Evolutionary conservation across 2,113 vertebrate species (phyloP), one percentile per base, ranked within the genome.

Genomic region (Gambusia holbrooki): DNA sequence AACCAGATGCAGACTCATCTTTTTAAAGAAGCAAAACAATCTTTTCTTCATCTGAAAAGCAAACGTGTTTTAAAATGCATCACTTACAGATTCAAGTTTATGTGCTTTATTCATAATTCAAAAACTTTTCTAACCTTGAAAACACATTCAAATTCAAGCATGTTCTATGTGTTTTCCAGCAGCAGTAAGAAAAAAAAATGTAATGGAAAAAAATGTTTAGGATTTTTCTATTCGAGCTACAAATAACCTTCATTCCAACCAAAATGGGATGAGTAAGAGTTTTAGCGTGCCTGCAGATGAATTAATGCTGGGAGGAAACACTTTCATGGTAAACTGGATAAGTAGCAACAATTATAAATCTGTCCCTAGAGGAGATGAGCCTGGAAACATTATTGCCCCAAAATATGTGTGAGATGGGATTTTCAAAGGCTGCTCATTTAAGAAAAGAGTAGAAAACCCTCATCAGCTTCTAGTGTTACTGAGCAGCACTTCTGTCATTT

Each of bases 321-420:
- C 69, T 40, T 28, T 61, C 14, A 61, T 37, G 54, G 13, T 25
- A 15, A 71, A n/a, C 69, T 28, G 51, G 68, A 60, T 51, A 58
- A n/a, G 69, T n/a, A 61, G 22, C 32, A 61, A 37, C 32, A 61
- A 61, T 61, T 70, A 35, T 71, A 40, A 71, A 71, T 37, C 54
- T 40, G 32, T 58, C 30, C 32, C 54, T n/a, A 19, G 54, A 61
- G 69, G 54, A 11, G 14, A 19, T 40, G 14, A 15, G 33, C 54
- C 28, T 0, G 0, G 3, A 37, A 48, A 25, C 28, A 19, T 28
- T 17, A 61, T 5, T 11, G 4, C 33, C 54, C 54, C 27, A 13
- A 60, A 54, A 28, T 17, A 37, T 27, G 13, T 58, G 22, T 35
- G 12, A 17, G 19, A 69, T 33, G 30, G 48, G 48, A 25, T 33